Base-by-base conservation (phyloP, 2,797 vertebrate genomes). In the Diplodus puntazzo region DNA sequence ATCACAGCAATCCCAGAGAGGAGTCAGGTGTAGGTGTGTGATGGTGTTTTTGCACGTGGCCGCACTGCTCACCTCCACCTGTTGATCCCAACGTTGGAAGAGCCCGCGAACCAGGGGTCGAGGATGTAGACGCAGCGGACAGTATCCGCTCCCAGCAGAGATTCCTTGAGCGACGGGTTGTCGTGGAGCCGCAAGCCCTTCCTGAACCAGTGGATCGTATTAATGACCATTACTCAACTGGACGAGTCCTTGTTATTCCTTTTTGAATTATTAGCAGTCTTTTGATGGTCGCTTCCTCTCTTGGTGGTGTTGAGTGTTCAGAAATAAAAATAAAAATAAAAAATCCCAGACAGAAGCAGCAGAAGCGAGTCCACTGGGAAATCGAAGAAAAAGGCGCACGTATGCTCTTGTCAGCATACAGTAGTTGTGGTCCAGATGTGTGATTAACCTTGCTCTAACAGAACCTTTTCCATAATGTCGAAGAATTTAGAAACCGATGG, bases 151-250 rank as follows among this genome's bases (percentile, higher is more conserved):
- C 97, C 97, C 89, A 92, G 94, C 90, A 98, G 94, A 71, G 97
- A 97, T 57, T 97, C 97, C 93, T 95, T 94, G 74, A 98, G 95
- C 52, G 97, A 95, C 82, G 97, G 97, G 94, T 98, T 99, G 95
- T 99, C 97, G 94, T 99, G 98, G 88, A 99, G 97, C 91, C 97
- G 94, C 88, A 99, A 96, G 89, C 98, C 98, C 96, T 98, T 98
- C 93, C 97, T 96, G 95, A 99, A 99, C 98, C 97, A 98, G 92
- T 98, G 97, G 87, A 99, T 94, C 25, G 97, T 97, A 88, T 99
- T 98, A 90, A 97, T 95, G 89, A 97, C 96, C 97, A 98, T 97
- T 77, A 95, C 95, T 95, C 89, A 80, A 94, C 89, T 90, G 92
- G 91, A 89, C 45, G 89, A 88, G 82, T 88, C 73, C 88, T 71